Evolutionary conservation across 2,113 vertebrate species (phyloP), one percentile per base, ranked within the genome.

Genomic region (Podocnemis expansa): DNA sequence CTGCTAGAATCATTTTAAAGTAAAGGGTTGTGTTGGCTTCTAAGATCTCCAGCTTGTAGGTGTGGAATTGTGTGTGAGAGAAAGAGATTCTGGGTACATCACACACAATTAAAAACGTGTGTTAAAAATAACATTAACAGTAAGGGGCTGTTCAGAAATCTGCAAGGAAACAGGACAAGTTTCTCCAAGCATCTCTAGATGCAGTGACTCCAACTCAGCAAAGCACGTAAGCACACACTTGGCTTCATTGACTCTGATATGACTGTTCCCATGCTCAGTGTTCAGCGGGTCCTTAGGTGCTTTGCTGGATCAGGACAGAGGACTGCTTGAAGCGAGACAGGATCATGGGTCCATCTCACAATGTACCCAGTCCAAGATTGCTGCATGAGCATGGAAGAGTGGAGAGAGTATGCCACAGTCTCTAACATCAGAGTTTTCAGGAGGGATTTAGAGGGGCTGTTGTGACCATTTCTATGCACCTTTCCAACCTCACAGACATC

Each of bases 21-120:
- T 96, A 80, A 83, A 78, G 89, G 88, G 78, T 96, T 95, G 24
- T 56, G 55, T 96, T 79, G 41, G 25, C 81, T 96, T 96, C 85
- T 82, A 90, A 88, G 96, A 93, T 27, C 49, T 92, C 41, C 81
- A 93, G 83, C 94, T 96, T 88, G 85, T 94, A 63, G 75, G 45
- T 52, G 38, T 79, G 54, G 81, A 84, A 27, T 86, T 96, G 56
- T 91, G 47, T 90, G 70, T 73, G 86, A 34, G 54, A 43, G 31
- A 58, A 24, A 27, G 5, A 58, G 25, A 58, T 29, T 25, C 56
- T 14, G 56, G 56, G 27, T 58, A 27, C 56, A 58, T 13, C 25
- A 58, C 29, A 58, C 6, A 31, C 56, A 58, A 5, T n/a, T 67
- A 19, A n/a, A 34, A n/a, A n/a, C n/a, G 34, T 67, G 9, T 38